phyloP scores from a whole-genome alignment of 2,113 vertebrate species.

The Sclerurus mexicanus region DNA sequence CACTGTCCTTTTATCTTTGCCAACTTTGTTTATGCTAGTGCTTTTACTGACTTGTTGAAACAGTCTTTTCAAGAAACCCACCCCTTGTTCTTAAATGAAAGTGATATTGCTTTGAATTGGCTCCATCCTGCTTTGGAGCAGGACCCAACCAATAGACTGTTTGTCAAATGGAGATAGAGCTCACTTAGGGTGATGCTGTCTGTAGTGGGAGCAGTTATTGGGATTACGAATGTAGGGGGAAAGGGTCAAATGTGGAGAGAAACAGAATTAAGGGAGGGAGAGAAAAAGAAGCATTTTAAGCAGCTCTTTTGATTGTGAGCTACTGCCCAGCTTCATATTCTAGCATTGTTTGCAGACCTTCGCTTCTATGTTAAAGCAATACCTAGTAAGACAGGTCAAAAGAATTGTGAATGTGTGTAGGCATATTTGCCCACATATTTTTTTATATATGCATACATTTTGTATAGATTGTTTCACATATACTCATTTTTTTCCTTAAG shows the following conservation, averaged over 20 bases:
- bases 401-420: background rate
- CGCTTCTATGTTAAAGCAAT: background rate
- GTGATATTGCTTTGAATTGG: background rate
- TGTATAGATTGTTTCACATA: background rate
- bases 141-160: background rate
- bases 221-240: background rate
- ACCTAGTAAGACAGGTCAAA: background rate
- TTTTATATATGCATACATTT: background rate
- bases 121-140: background rate
- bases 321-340: background rate
- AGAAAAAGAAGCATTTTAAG: background rate
- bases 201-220: background rate
- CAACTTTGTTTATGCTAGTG: background rate
- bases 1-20: background rate
- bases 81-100: background rate
- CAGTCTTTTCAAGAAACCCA: background rate
- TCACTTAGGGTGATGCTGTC: background rate
- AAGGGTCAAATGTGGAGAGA: background rate
- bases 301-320: background rate
- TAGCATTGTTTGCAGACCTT: background rate
- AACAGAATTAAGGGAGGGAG: background rate
- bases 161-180: background rate
- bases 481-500: background rate
- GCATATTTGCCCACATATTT: background rate
- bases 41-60: background rate